A percentile compares a stretch with the other conserved stretches of the same genome.
Conservation (phyloP, 2,888 invertebrate genomes). For the Apoda limacodes region DNA sequence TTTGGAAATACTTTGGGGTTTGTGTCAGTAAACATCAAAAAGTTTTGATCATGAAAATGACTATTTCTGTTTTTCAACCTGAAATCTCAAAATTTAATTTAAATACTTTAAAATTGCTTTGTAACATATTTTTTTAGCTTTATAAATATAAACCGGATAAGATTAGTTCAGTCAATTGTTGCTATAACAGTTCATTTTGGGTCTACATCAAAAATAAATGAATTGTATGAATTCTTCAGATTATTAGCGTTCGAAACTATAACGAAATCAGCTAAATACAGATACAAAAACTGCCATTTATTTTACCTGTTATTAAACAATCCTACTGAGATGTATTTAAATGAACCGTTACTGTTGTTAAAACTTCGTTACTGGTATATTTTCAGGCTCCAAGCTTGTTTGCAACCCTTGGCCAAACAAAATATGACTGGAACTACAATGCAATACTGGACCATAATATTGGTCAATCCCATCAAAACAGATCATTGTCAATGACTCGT, state of each 20-base stretch:
- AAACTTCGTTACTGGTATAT: slow-evolving; percentile 1
- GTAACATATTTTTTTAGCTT: too few species aligned
- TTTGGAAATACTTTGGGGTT: too few species aligned
- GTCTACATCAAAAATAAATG: neutral
- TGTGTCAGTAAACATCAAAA: too few species aligned
- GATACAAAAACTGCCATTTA: neutral
- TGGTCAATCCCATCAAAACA: slow-evolving; percentile 22
- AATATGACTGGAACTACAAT: slow-evolving; percentile 28
- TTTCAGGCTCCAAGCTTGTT: slow-evolving; percentile 30
- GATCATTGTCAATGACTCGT: slow-evolving; percentile 23
- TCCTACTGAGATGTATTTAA: neutral
- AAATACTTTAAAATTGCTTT: too few species aligned
- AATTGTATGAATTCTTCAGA: neutral
- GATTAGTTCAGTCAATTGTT: too few species aligned
- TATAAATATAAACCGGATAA: too few species aligned
- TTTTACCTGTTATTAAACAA: neutral
- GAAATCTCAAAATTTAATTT: too few species aligned
- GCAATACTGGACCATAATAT: slow-evolving; percentile 23
- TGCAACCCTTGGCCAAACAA: slow-evolving; percentile 21
- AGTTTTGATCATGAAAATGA: too few species aligned
- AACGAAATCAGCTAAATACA: neutral
- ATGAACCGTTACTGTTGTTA: slow-evolving; percentile 13
- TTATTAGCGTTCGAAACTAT: neutral
- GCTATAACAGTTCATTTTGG: too few species aligned
- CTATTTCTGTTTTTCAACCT: too few species aligned